A percentile compares a stretch with the other conserved stretches of the same genome.
Evolutionary conservation across 2,888 invertebrate genomes (phyloP).

Genomic region (Tachina fera): DNA sequence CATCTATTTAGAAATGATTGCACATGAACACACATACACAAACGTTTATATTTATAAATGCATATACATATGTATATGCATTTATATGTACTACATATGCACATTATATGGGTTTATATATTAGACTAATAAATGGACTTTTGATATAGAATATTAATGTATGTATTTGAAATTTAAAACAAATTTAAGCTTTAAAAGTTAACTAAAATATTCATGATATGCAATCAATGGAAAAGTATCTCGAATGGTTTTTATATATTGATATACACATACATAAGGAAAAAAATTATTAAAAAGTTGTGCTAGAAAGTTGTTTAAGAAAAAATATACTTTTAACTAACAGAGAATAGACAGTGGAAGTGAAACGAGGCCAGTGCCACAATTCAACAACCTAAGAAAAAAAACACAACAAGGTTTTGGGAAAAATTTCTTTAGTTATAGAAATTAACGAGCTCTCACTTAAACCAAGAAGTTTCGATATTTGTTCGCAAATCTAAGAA

Average conservation of each 20-base stretch:
- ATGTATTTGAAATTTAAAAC: not conserved
- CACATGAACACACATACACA: not conserved
- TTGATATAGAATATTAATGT: not conserved
- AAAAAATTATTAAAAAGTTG: not conserved
- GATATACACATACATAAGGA: too few relatives aligned
- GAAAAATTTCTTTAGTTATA: too few relatives aligned
- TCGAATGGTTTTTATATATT: too few relatives aligned
- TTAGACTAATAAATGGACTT: not conserved
- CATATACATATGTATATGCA: not conserved
- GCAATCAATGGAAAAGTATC: too few relatives aligned
- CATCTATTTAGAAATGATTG: slow-evolving; percentile 2
- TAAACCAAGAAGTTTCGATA: too few relatives aligned
- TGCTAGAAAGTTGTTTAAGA: not conserved
- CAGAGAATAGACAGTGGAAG: slow-evolving; percentile 34
- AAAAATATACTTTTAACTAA: not conserved
- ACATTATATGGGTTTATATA: too few relatives aligned
- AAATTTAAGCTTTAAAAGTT: not conserved
- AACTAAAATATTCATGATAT: not conserved
- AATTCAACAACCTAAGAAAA: too few relatives aligned
- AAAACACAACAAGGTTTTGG: too few relatives aligned
- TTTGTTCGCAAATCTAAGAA: too few relatives aligned
- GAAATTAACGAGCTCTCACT: too few relatives aligned
- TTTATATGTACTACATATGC: too few relatives aligned
- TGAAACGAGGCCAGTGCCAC: slow-evolving; percentile 2
- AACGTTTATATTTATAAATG: not conserved